These are phyloP conservation scores for Lottia gigantea DNA, from an alignment of 2,888 invertebrate species.

Conservation along the genomic window DNA sequence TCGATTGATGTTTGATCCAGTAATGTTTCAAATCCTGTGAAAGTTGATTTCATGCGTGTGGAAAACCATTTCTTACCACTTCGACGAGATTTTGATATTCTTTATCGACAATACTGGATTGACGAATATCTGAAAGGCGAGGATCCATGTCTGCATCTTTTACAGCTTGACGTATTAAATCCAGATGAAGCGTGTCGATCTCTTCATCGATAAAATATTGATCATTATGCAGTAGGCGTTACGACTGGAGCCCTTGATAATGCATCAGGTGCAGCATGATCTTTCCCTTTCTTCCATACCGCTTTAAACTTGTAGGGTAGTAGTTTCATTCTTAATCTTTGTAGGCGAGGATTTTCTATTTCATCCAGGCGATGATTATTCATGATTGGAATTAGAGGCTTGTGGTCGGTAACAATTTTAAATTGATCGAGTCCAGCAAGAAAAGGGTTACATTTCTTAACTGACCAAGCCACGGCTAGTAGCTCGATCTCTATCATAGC, in stretches of 20 bases:
- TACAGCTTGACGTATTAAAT: neutral
- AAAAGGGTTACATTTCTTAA: neutral
- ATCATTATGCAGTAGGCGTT: too few relatives aligned
- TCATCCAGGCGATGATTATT: neutral
- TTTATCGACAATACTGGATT: neutral
- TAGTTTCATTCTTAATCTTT: neutral
- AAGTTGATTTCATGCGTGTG: neutral
- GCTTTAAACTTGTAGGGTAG: neutral
- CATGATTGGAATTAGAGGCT: neutral
- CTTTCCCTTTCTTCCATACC: neutral
- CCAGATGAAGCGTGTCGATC: neutral
- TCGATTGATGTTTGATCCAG: too few relatives aligned
- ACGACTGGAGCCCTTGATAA: neutral
- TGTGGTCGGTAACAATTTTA: neutral
- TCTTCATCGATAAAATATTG: neutral
- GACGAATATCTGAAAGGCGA: neutral
- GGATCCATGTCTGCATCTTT: neutral
- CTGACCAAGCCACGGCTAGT: neutral
- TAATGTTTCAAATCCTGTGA: constrained; percentile 1
- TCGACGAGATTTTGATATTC: neutral
- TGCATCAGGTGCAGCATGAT: neutral
- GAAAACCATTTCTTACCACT: neutral
- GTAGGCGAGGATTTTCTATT: neutral
- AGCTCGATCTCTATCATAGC: neutral
- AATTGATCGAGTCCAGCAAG: neutral